A percentile compares a stretch with the other conserved stretches of the same genome.
Evolutionary conservation across 2,113 vertebrate genomes (phyloP).

Genomic region (Pristiophorus japonicus): DNA sequence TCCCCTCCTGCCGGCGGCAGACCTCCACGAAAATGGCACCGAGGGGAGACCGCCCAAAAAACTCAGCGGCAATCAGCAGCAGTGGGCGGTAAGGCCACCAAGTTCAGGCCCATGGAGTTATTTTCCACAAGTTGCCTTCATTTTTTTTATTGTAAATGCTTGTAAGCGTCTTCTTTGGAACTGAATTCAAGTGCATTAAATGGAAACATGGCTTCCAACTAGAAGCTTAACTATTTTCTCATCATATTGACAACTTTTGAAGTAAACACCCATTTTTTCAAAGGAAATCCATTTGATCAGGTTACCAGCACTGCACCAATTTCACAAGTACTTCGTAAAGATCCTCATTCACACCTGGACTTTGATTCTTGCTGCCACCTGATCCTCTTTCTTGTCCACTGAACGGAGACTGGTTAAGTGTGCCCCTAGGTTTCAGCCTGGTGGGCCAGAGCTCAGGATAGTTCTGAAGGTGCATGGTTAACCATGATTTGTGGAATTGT

Average conservation of each 20-base stretch:
- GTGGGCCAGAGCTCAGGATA: neutral
- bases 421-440: neutral
- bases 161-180: neutral
- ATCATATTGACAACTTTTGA: conserved; percentile 39
- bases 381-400: neutral
- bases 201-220: neutral
- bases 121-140: neutral
- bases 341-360: neutral
- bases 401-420: conserved; percentile 33
- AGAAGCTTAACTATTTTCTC: neutral
- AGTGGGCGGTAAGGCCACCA: too few species aligned
- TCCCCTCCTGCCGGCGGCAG: too few species aligned
- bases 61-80: too few species aligned
- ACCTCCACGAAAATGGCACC: too few species aligned
- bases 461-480: neutral
- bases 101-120: too few species aligned
- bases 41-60: too few species aligned
- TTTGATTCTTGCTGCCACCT: conserved; percentile 33
- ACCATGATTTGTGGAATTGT: conserved; percentile 37
- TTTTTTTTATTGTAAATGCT: neutral
- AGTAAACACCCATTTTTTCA: conserved; percentile 38
- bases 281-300: conserved; percentile 33
- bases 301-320: conserved; percentile 35
- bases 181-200: neutral
- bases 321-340: conserved; percentile 37